Conservation (phyloP, 2,113 vertebrate species). For the Epinephelus moara region DNA sequence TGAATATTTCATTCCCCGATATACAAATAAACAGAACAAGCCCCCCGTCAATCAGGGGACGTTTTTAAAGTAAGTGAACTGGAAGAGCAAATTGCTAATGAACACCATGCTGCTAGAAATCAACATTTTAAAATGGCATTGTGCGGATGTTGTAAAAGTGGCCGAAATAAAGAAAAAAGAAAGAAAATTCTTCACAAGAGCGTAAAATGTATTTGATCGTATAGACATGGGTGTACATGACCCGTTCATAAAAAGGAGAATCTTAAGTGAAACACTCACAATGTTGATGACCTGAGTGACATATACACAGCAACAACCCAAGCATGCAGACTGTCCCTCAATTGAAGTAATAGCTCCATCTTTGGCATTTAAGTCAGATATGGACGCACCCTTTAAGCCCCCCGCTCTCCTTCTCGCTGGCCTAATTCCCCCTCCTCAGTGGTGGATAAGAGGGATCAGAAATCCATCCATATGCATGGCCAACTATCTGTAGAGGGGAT, state of each 20-base stretch:
- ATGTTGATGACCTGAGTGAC: constrained; percentile 62
- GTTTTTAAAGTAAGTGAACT: constrained; percentile 70
- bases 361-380: constrained; percentile 76
- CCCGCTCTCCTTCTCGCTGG: constrained; percentile 56
- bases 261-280: constrained; percentile 52
- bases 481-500: constrained; percentile 77
- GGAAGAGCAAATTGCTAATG: constrained; percentile 83
- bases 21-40: constrained; percentile 85
- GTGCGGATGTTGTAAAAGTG: constrained; percentile 36
- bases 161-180: constrained; percentile 41
- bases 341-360: constrained; percentile 68
- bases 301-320: constrained; percentile 69
- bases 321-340: constrained; percentile 63
- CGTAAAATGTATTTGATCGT: constrained; percentile 45
- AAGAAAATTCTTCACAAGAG: constrained; percentile 35
- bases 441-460: constrained; percentile 82
- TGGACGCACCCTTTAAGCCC: constrained; percentile 68
- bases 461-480: constrained; percentile 81
- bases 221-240: constrained; percentile 33
- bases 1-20: constrained; percentile 87
- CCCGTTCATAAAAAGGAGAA: constrained; percentile 42
- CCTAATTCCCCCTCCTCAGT: constrained; percentile 77
- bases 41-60: constrained; percentile 78
- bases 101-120: constrained; percentile 70
- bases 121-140: constrained; percentile 67